Conservation (phyloP, 1,140 invertebrate genomes). For the Propsilocerus akamusi region DNA sequence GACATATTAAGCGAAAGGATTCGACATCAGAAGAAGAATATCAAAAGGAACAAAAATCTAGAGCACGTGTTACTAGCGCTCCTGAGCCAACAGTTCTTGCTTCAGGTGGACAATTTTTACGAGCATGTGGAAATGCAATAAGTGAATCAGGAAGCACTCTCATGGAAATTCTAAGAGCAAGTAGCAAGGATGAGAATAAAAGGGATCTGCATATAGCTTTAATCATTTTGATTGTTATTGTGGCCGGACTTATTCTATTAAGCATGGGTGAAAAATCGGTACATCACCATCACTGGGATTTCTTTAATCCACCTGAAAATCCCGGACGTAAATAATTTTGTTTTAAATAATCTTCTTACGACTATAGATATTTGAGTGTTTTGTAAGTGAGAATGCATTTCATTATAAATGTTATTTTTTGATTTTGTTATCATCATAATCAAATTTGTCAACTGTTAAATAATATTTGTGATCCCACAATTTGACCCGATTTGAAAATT, state of each 20-base stretch:
- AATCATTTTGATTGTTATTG: conserved; percentile 51
- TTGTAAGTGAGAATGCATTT: no score
- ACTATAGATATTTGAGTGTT: no score
- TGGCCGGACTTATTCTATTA: conserved; percentile 36
- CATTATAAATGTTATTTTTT: no score
- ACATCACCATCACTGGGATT: conserved; percentile 67
- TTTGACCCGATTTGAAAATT: no score
- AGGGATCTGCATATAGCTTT: conserved; percentile 48
- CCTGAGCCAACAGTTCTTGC: conserved; percentile 33
- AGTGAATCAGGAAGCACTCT: conserved; percentile 43
- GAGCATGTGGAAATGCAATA: conserved; percentile 39
- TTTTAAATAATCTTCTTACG: no score
- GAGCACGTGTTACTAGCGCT: conserved; percentile 20
- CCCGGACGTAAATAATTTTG: not conserved
- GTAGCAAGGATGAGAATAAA: conserved; percentile 37
- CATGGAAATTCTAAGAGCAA: conserved; percentile 37
- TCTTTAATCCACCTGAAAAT: conserved; percentile 51
- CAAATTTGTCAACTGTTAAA: no score
- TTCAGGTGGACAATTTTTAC: conserved; percentile 39
- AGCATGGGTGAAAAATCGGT: conserved; percentile 43
- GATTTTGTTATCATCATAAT: no score
- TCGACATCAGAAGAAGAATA: conserved; percentile 30
- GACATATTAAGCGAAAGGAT: conserved; percentile 23
- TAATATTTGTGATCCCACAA: no score
- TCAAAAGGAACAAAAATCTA: conserved; percentile 21